Conservation (phyloP, 53 echinoderm and acorn worm species). For the Holothuria scabra region DNA sequence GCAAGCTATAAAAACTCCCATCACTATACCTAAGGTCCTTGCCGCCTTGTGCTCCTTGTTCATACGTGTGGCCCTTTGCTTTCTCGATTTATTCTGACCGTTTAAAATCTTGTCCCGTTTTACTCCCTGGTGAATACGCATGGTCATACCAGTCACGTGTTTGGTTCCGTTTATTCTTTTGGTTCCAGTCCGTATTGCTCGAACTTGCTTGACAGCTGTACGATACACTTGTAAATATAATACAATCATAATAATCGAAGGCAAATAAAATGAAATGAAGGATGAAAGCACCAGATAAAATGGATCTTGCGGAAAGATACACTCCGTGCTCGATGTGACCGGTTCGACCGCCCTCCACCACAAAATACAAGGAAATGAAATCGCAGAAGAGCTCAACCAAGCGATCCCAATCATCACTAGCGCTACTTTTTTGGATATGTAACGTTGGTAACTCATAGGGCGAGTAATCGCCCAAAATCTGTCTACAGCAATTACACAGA, state of each 20-base stretch:
- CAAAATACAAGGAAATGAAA: slow-evolving; percentile 91
- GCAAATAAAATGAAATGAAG: slow-evolving; percentile 93
- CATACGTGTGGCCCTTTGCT: slow-evolving; percentile 47
- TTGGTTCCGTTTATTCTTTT: slow-evolving; percentile 66
- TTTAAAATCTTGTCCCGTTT: slow-evolving; percentile 7
- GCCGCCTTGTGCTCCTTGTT: slow-evolving; percentile 70
- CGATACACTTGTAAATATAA: slow-evolving; percentile 85
- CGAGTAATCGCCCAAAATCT: slow-evolving; percentile 93
- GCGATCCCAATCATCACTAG: slow-evolving; percentile 70
- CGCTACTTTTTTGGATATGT: slow-evolving; percentile 75
- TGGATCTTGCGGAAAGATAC: slow-evolving; percentile 83
- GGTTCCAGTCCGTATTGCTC: slow-evolving; percentile 73
- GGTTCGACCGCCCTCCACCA: slow-evolving; percentile 96
- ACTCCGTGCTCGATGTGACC: slow-evolving; percentile 51
- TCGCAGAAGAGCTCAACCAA: slow-evolving; percentile 85
- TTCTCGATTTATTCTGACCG: slow-evolving; percentile 7
- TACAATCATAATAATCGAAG: slow-evolving; percentile 84
- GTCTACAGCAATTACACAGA: slow-evolving; percentile 88
- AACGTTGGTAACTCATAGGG: slow-evolving; percentile 85
- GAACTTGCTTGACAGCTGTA: slow-evolving; percentile 82
- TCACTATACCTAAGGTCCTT: slow-evolving; percentile 80
- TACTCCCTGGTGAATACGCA: slow-evolving; percentile 80
- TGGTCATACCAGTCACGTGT: slow-evolving; percentile 61
- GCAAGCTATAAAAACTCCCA: slow-evolving; percentile 95
- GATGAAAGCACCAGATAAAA: slow-evolving; percentile 85